These are phyloP conservation scores for Poecile atricapillus DNA, from an alignment of 2,113 vertebrate species.

Conservation along the genomic window DNA sequence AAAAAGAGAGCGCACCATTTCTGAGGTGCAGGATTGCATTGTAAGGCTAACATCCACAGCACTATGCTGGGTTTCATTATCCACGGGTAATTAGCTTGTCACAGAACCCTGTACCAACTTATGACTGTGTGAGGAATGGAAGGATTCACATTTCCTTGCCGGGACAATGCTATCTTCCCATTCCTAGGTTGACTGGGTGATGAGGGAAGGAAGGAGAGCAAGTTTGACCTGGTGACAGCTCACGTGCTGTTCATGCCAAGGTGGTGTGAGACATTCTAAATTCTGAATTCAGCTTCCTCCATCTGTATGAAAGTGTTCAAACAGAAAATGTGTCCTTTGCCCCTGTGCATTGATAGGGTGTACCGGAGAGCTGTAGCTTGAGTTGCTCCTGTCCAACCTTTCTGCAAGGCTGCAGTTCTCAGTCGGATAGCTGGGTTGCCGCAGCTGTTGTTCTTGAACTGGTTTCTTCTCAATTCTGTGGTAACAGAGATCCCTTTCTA, in stretches of 20 bases:
- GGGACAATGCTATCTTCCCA: constrained; percentile 1
- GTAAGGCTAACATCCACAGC: not conserved
- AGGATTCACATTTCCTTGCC: constrained; percentile 53
- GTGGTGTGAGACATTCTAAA: not conserved
- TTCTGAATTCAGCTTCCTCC: not conserved
- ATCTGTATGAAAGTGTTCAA: not conserved
- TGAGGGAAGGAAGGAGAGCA: not conserved
- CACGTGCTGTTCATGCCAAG: not conserved
- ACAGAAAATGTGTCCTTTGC: not conserved
- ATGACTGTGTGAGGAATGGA: constrained; percentile 70
- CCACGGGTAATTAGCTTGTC: not conserved
- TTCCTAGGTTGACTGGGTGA: not conserved
- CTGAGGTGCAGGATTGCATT: not conserved
- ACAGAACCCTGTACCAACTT: constrained; percentile 78
- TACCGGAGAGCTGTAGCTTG: accelerated
- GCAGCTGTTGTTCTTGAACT: not conserved
- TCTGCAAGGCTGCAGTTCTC: not conserved
- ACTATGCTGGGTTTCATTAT: not conserved
- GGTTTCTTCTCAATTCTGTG: not conserved
- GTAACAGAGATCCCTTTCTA: not conserved
- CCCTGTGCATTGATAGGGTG: not conserved
- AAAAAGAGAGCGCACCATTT: not conserved
- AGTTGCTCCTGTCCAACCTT: not conserved
- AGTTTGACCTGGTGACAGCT: not conserved
- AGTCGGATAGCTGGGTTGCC: not conserved